Evolutionary conservation across 2,888 invertebrate species (phyloP), one percentile per base, ranked within the genome.

Genomic region (Girardia tigrina): DNA sequence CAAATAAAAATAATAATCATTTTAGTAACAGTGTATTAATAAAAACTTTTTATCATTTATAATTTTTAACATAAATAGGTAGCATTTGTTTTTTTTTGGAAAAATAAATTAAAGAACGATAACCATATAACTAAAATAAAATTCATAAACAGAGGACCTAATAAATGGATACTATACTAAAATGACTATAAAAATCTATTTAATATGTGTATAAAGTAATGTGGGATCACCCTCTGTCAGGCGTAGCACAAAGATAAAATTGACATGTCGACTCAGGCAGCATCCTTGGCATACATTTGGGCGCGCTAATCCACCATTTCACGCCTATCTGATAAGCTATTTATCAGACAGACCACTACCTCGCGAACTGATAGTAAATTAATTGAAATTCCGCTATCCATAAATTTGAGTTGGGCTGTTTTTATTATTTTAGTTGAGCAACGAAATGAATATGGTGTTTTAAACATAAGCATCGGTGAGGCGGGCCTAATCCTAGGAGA

Each of bases 301-400:
- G 56, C 56, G 23, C 56, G 56, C 56, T 56, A 56, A 56, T 56
- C 56, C 56, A 56, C 56, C 56, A 56, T 56, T 56, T 56, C 56
- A 56, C 56, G 56, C 56, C 56, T 56, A 56, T 56, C 56, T 56
- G 56, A 56, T 56, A 56, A 56, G 56, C 56, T 56, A 56, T 56
- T 56, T 56, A 56, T 56, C 56, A 56, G 56, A 56, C 56, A 56
- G 56, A 56, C 56, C 56, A 56, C 56, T 56, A 56, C 56, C 56
- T 56, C 56, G 23, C 56, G 56, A 56, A 56, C 20, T 56, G 56
- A 56, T 56, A 56, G 56, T 56, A 56, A 56, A 56, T 56, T 56
- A 56, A 56, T 56, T n/a, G 56, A 56, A 56, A 56, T 56, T 56
- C 56, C 56, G 56, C 56, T 56, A 56, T 56, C 56, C 56, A 56